phyloP scores from a whole-genome alignment of 2,113 vertebrate species.

The Ptilorrhoa leucosticta region DNA sequence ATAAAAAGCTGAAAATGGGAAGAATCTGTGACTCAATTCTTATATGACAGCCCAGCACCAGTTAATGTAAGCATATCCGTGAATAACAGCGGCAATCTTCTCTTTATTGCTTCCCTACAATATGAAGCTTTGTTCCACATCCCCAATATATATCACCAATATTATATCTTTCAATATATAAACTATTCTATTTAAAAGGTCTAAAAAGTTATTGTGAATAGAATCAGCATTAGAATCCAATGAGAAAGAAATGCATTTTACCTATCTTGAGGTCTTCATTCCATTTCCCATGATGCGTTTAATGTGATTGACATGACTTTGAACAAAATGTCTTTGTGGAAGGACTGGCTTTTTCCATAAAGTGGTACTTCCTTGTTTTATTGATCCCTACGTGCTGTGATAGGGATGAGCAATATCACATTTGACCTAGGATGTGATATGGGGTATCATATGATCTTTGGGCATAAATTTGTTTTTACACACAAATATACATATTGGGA shows the following conservation, averaged over 20 bases:
- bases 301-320: neutral
- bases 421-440: neutral
- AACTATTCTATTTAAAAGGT: neutral
- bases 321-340: neutral
- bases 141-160: neutral
- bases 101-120: neutral
- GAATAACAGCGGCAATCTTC: neutral
- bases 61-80: neutral
- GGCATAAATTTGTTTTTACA: neutral
- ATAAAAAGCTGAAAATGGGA: neutral
- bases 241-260: neutral
- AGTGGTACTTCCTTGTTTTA: neutral
- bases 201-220: neutral
- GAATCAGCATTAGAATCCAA: neutral
- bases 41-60: neutral
- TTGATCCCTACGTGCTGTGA: neutral
- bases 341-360: neutral
- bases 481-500: neutral
- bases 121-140: neutral
- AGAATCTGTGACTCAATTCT: neutral
- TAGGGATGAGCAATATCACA: neutral
- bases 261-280: neutral
- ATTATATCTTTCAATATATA: neutral
- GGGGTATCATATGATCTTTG: neutral
- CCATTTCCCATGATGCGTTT: neutral